Evolutionary conservation across 2,797 vertebrate genomes (phyloP).

Genomic region (Bovichtus diacanthus): DNA sequence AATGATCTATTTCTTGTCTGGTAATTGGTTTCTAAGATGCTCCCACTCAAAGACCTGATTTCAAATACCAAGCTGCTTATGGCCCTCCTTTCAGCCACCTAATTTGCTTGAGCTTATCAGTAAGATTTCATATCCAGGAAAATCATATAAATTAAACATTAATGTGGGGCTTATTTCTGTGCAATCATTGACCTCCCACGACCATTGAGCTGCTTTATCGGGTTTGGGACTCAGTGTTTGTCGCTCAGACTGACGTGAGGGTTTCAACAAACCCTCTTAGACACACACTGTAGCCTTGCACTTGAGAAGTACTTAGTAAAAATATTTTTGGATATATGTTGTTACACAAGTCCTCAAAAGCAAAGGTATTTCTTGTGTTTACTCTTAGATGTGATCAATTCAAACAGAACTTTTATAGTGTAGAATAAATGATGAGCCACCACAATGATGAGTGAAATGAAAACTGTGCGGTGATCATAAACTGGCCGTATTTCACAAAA

Average conservation of each 20-base stretch:
- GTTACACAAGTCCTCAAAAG: slow-evolving; percentile 6
- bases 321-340: slow-evolving; percentile 15
- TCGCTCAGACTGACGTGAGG: slow-evolving; percentile 55
- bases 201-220: slow-evolving; percentile 63
- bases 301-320: slow-evolving; percentile 9
- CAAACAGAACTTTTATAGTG: background rate
- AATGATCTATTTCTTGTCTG: slow-evolving; percentile 90
- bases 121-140: slow-evolving; percentile 84
- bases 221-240: slow-evolving; percentile 58
- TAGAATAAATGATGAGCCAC: background rate
- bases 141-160: slow-evolving; percentile 87
- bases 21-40: slow-evolving; percentile 91
- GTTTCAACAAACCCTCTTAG: slow-evolving; percentile 33
- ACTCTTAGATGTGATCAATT: background rate
- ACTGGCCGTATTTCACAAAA: background rate
- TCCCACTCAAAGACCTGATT: slow-evolving; percentile 81
- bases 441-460: background rate
- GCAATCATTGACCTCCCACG: slow-evolving; percentile 68
- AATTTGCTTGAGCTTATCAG: slow-evolving; percentile 86
- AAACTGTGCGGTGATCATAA: background rate
- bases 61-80: slow-evolving; percentile 81
- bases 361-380: background rate
- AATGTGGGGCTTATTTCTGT: slow-evolving; percentile 79
- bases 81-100: slow-evolving; percentile 82
- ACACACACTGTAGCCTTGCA: slow-evolving; percentile 15